A percentile compares a stretch with the other conserved stretches of the same genome.
phyloP scores from a whole-genome alignment of 2,888 invertebrate species.

The Zele albiditarsus region DNA sequence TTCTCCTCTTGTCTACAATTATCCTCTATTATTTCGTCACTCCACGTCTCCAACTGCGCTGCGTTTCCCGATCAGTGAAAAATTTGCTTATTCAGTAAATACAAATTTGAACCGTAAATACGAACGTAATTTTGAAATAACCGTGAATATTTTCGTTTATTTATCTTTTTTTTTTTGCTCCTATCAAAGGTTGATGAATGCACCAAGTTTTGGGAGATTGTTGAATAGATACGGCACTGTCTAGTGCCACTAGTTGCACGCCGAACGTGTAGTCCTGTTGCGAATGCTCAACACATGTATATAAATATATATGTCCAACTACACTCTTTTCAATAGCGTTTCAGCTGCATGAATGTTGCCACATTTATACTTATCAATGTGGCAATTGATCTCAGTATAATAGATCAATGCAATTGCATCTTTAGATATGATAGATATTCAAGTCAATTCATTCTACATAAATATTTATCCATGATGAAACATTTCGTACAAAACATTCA shows the following conservation, averaged over 20 bases:
- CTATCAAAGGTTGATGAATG: not conserved
- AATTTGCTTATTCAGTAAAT: not conserved
- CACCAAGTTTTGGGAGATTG: not conserved
- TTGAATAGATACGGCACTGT: constrained; percentile 41
- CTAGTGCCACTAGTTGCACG: constrained; percentile 43
- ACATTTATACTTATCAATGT: constrained; percentile 24
- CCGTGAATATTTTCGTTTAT: not conserved
- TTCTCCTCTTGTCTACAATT: constrained; percentile 7
- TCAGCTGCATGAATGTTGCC: constrained; percentile 36
- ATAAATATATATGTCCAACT: constrained; percentile 9
- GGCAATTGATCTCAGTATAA: constrained; percentile 13
- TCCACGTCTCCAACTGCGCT: constrained; percentile 5
- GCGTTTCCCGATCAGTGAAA: constrained; percentile 10
- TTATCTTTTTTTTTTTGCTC: not conserved
- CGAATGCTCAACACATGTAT: constrained; percentile 17
- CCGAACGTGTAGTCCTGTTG: constrained; percentile 29
- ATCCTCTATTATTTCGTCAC: constrained; percentile 15
- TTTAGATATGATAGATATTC: not conserved
- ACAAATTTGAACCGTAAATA: not conserved
- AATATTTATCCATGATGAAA: constrained; percentile 5
- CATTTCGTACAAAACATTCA: not conserved
- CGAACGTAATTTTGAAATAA: not conserved
- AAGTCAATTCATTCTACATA: not conserved
- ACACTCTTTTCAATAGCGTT: not conserved
- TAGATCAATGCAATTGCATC: constrained; percentile 17